phyloP scores from a whole-genome alignment of 2,888 invertebrate species.

The Nymphalis c-album region DNA sequence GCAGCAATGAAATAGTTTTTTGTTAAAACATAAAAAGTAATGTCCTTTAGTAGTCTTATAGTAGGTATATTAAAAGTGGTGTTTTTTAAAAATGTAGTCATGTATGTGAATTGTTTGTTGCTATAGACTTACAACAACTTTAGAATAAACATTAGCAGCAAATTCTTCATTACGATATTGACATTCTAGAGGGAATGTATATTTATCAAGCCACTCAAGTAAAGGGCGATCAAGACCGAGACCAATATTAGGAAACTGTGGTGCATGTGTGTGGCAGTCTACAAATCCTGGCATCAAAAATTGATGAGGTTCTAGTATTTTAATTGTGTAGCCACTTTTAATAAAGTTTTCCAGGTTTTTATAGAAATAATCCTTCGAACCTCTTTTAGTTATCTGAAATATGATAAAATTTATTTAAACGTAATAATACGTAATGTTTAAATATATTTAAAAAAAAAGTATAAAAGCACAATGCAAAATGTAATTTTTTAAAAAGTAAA shows the following conservation, averaged over 20 bases:
- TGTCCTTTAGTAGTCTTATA: too few species aligned
- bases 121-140: constrained; percentile 87
- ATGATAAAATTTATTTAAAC: background rate
- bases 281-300: constrained; percentile 93
- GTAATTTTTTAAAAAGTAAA: too few species aligned
- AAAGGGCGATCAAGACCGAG: constrained; percentile 90
- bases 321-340: constrained; percentile 2
- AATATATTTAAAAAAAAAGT: too few species aligned
- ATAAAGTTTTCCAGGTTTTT: constrained; percentile 7
- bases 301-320: constrained; percentile 64
- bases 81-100: too few species aligned
- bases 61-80: too few species aligned
- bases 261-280: constrained; percentile 95
- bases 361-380: constrained; percentile 49
- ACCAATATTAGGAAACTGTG: constrained; percentile 93
- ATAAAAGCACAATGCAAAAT: too few species aligned
- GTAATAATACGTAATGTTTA: too few species aligned
- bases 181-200: constrained; percentile 92
- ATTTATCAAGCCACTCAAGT: constrained; percentile 91
- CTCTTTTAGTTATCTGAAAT: constrained; percentile 58
- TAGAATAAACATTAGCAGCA: constrained; percentile 86
- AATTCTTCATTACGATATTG: constrained; percentile 85
- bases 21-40: too few species aligned
- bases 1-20: too few species aligned
- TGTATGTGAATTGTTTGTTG: too few species aligned